phyloP scores from a whole-genome alignment of 2,113 vertebrate genomes.

The Pristiophorus japonicus region DNA sequence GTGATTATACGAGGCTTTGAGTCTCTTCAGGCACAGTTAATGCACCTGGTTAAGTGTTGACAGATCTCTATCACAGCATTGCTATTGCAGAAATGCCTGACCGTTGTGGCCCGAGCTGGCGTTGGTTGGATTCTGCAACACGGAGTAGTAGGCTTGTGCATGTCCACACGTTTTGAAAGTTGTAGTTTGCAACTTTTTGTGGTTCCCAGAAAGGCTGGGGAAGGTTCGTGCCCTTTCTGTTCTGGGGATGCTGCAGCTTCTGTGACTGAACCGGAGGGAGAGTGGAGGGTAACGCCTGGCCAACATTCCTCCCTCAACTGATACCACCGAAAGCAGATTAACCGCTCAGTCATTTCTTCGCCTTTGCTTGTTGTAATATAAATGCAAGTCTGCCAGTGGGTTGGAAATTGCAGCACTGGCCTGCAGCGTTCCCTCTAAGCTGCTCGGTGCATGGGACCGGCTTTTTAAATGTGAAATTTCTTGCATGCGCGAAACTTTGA shows the following conservation, averaged over 20 bases:
- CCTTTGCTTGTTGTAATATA: neutral
- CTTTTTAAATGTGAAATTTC: too few relatives aligned
- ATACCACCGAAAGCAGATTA: neutral
- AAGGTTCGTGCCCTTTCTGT: neutral
- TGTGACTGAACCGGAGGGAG: neutral
- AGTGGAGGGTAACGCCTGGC: neutral
- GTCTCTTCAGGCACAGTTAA: neutral
- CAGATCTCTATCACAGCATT: neutral
- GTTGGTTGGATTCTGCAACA: neutral
- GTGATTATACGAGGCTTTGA: neutral
- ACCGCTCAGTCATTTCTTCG: neutral
- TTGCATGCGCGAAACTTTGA: too few relatives aligned
- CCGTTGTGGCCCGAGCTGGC: neutral
- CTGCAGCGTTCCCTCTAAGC: too few relatives aligned
- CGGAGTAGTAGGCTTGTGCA: neutral
- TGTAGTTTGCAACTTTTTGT: neutral
- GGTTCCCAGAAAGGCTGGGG: neutral
- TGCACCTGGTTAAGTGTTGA: neutral
- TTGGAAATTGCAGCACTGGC: neutral
- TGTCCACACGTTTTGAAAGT: neutral
- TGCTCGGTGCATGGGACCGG: too few relatives aligned
- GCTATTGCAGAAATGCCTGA: neutral
- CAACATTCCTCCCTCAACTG: neutral
- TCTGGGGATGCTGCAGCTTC: neutral
- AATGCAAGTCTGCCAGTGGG: neutral